These are phyloP conservation scores for Zaprionus vittiger DNA, from an alignment of 1,140 invertebrate genomes.

Conservation along the genomic window DNA sequence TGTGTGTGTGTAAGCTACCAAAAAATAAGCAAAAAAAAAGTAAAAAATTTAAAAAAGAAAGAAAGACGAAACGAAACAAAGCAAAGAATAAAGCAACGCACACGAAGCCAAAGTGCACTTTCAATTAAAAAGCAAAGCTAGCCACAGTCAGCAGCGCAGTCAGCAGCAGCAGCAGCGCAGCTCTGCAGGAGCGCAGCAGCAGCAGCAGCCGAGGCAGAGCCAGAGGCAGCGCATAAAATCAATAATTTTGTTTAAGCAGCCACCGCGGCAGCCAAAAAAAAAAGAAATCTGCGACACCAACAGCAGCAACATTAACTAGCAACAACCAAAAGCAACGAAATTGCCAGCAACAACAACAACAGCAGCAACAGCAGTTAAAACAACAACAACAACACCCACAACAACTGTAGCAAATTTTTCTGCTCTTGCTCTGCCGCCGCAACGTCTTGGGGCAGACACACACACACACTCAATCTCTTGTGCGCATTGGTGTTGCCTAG, in stretches of 20 bases:
- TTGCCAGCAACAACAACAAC: constrained; percentile 61
- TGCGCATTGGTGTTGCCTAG: constrained; percentile 18
- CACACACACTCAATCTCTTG: constrained; percentile 8
- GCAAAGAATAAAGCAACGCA: not conserved
- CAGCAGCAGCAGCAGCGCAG: constrained; percentile 28
- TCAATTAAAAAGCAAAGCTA: constrained; percentile 36
- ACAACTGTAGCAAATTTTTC: constrained; percentile 25
- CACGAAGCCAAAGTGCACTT: constrained; percentile 59
- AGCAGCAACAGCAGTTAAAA: constrained; percentile 37
- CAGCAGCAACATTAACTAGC: constrained; percentile 38
- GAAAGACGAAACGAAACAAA: constrained; percentile 7
- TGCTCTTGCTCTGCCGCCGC: constrained; percentile 11
- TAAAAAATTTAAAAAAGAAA: constrained; percentile 4
- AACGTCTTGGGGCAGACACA: constrained; percentile 32
- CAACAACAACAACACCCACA: constrained; percentile 37
- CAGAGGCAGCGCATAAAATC: constrained; percentile 71
- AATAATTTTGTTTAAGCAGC: constrained; percentile 80
- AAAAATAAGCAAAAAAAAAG: constrained; percentile 8
- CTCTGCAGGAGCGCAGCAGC: constrained; percentile 26
- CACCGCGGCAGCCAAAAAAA: constrained; percentile 60
- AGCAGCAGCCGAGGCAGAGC: constrained; percentile 31
- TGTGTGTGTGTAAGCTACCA: constrained; percentile 18
- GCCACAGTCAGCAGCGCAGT: constrained; percentile 24
- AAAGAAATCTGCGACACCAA: constrained; percentile 43
- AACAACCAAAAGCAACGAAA: constrained; percentile 44